Evolutionary conservation across 2,113 vertebrate genomes (phyloP).

Genomic region (Cinclus mexicanus): DNA sequence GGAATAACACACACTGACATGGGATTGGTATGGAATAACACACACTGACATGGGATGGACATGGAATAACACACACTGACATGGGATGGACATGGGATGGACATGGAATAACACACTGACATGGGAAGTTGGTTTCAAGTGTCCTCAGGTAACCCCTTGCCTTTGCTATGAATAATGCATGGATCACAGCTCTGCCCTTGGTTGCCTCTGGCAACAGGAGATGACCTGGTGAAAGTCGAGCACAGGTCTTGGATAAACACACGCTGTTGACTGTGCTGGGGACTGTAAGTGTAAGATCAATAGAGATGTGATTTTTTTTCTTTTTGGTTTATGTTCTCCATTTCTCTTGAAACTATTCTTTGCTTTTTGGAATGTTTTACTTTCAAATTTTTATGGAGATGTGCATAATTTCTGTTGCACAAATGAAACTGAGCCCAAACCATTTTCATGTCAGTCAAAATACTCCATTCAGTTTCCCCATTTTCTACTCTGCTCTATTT

Average conservation of each 20-base stretch:
- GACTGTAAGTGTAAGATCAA: neutral
- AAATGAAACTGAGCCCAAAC: neutral
- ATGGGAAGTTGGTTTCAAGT: neutral
- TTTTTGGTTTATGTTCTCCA: neutral
- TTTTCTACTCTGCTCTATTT: neutral
- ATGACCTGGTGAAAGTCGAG: neutral
- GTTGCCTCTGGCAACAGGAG: neutral
- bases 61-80: neutral
- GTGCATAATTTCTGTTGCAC: neutral
- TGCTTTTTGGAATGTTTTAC: neutral
- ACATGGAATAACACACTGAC: neutral
- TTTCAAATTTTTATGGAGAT: neutral
- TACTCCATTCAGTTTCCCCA: neutral
- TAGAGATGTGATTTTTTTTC: neutral
- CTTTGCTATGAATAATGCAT: neutral
- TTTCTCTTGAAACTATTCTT: neutral
- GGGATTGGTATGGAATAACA: neutral
- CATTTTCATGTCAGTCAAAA: neutral
- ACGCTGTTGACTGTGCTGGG: neutral
- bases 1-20: neutral
- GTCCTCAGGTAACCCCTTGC: neutral
- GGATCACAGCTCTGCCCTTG: neutral
- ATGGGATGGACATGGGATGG: rapidly evolving
- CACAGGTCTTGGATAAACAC: neutral
- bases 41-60: rapidly evolving